Conservation (phyloP, 2,888 invertebrate species). For the Cancer borealis region DNA sequence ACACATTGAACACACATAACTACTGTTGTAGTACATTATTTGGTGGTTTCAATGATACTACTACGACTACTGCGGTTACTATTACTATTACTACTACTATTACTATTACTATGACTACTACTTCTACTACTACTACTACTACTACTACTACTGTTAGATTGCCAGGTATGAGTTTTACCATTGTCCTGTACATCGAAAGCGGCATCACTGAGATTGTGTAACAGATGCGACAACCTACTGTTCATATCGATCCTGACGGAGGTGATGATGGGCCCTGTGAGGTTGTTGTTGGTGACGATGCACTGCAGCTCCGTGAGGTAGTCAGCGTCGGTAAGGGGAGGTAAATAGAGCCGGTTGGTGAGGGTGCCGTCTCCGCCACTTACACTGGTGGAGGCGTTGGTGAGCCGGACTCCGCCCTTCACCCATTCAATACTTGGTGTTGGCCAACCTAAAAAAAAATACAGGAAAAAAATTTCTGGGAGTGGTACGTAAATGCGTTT, state of each 20-base stretch:
- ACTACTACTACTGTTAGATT: neutral
- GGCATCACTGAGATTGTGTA: neutral
- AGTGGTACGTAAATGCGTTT: neutral
- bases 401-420: slow-evolving; percentile 38
- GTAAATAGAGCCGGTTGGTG: slow-evolving; percentile 53
- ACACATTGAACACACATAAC: too few species aligned
- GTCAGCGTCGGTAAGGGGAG: slow-evolving; percentile 55
- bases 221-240: slow-evolving; percentile 51
- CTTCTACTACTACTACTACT: neutral
- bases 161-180: neutral
- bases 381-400: slow-evolving; percentile 30
- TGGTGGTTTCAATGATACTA: neutral
- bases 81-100: neutral
- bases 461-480: neutral
- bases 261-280: slow-evolving; percentile 60
- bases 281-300: slow-evolving; percentile 69
- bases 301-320: slow-evolving; percentile 57
- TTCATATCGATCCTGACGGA: slow-evolving; percentile 73
- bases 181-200: neutral
- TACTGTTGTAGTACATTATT: neutral
- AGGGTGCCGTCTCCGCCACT: slow-evolving; percentile 67
- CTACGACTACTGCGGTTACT: neutral
- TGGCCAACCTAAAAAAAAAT: slow-evolving; percentile 62
- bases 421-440: slow-evolving; percentile 61
- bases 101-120: neutral